Evolutionary conservation across 2,888 invertebrate species (phyloP).

Genomic region (Drosophila histrio): DNA sequence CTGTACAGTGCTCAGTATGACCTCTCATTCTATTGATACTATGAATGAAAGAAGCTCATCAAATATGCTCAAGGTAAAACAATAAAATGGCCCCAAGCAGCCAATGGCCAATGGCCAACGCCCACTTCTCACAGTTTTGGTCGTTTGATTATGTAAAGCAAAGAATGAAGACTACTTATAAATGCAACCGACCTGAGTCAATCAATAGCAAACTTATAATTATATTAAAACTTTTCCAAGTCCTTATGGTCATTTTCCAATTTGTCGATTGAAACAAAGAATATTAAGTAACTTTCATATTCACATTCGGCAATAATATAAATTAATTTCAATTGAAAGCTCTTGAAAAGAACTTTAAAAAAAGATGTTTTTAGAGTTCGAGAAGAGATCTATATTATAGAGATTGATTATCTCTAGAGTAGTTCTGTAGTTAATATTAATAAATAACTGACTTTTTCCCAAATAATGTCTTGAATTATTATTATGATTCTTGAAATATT

Average conservation of each 20-base stretch:
- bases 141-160: slow-evolving; percentile 37
- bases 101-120: slow-evolving; percentile 33
- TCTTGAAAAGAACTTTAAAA: not conserved
- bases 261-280: not conserved
- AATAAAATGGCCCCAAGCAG: slow-evolving; percentile 42
- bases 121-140: slow-evolving; percentile 46
- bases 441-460: too few species aligned
- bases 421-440: too few species aligned
- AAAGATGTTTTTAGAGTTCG: not conserved
- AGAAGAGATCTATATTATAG: too few species aligned
- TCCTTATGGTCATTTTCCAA: not conserved
- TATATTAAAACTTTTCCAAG: not conserved
- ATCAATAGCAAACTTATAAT: slow-evolving; percentile 33
- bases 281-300: not conserved
- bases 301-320: not conserved
- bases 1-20: slow-evolving; percentile 1
- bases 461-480: too few species aligned
- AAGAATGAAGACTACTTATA: slow-evolving; percentile 14
- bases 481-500: too few species aligned
- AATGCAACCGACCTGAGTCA: slow-evolving; percentile 2
- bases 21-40: slow-evolving; percentile 54
- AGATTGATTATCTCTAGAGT: too few species aligned
- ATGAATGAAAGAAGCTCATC: slow-evolving; percentile 53
- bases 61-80: slow-evolving; percentile 72
- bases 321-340: not conserved